Percentiles rank a stretch among this genome's conserved stretches.
Evolutionary conservation across 1,140 invertebrate genomes (phyloP).

Genomic region (Agrypnia vestita): DNA sequence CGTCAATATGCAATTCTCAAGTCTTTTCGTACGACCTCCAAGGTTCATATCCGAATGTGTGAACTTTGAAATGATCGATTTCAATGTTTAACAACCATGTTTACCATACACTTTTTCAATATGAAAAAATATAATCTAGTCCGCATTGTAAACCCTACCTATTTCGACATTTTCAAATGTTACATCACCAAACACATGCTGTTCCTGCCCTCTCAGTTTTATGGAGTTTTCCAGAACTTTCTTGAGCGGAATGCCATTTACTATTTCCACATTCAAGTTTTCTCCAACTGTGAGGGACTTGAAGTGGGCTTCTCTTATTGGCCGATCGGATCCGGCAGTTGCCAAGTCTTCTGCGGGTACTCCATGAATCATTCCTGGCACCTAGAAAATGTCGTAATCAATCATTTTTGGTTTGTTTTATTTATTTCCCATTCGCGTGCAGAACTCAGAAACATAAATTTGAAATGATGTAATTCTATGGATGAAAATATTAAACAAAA

Average conservation of each 20-base stretch:
- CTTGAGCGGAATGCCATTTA: slow-evolving; percentile 63
- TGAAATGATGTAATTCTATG: too few relatives aligned
- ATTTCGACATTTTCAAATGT: slow-evolving; percentile 61
- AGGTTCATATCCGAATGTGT: too few relatives aligned
- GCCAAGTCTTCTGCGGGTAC: slow-evolving; percentile 47
- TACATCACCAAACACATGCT: slow-evolving; percentile 60
- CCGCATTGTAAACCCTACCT: slow-evolving; percentile 58
- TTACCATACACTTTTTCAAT: too few relatives aligned
- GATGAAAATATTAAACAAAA: too few relatives aligned
- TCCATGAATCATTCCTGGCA: slow-evolving; percentile 55
- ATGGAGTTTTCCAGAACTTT: slow-evolving; percentile 62
- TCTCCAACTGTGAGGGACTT: slow-evolving; percentile 58
- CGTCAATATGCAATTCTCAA: too few relatives aligned
- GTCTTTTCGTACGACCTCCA: too few relatives aligned
- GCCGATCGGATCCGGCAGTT: slow-evolving; percentile 37
- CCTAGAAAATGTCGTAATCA: slow-evolving; percentile 8
- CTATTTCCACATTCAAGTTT: slow-evolving; percentile 55
- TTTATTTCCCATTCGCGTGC: too few relatives aligned
- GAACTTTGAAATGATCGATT: too few relatives aligned
- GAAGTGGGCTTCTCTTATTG: slow-evolving; percentile 60
- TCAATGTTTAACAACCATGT: too few relatives aligned
- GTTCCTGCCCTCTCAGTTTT: slow-evolving; percentile 58
- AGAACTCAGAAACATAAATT: too few relatives aligned
- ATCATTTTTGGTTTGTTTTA: background rate
- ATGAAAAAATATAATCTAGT: too few relatives aligned